Evolutionary conservation across 2,797 vertebrate genomes (phyloP).

Genomic region (Chelidonichthys spinosus): DNA sequence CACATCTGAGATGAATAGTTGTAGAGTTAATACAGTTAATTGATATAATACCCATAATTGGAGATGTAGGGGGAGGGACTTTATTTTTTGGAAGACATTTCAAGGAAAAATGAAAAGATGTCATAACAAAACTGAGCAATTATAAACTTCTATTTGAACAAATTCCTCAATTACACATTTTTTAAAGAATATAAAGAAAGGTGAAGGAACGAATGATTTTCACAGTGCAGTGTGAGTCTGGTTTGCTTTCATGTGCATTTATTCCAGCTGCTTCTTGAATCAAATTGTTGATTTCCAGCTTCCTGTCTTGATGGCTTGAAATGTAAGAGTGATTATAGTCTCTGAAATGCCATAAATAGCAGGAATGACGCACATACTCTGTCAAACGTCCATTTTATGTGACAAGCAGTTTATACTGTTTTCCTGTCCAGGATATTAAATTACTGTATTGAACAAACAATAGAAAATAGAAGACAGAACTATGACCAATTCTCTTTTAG

Average conservation of each 20-base stretch:
- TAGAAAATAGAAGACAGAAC: conserved; percentile 34
- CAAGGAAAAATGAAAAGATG: background rate
- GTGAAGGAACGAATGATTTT: conserved; percentile 18
- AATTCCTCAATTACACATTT: background rate
- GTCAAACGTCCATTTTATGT: conserved; percentile 71
- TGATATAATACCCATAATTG: background rate
- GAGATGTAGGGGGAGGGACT: background rate
- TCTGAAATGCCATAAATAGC: conserved; percentile 74
- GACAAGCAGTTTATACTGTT: conserved; percentile 62
- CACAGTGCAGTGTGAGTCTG: conserved; percentile 30
- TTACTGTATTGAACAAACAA: conserved; percentile 46
- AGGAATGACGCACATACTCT: conserved; percentile 75
- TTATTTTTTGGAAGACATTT: background rate
- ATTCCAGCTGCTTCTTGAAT: conserved; percentile 58
- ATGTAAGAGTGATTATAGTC: conserved; percentile 60
- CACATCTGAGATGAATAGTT: background rate
- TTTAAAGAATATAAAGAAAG: background rate
- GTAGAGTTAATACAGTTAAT: background rate
- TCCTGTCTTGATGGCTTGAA: conserved; percentile 65
- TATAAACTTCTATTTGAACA: background rate
- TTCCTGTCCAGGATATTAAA: conserved; percentile 64
- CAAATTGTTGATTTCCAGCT: conserved; percentile 70
- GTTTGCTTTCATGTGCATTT: conserved; percentile 47
- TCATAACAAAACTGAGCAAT: background rate
- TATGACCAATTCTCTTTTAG: conserved; percentile 9